Evolutionary conservation across 1,140 invertebrate species (phyloP).

Genomic region (Piezodorus guildinii): DNA sequence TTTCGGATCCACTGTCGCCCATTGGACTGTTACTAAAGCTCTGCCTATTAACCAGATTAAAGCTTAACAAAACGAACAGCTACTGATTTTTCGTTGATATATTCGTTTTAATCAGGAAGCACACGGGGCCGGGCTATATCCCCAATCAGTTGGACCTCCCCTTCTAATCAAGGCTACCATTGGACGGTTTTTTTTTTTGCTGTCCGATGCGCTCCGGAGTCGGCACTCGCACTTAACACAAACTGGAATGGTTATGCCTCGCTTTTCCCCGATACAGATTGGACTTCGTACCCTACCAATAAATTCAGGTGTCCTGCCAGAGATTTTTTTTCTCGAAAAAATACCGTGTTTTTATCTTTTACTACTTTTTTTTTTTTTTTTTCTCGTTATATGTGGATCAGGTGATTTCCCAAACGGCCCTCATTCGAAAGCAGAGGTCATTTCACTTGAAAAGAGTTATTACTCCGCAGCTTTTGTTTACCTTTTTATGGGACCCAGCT

Average conservation of each 20-base stretch:
- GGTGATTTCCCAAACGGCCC: no score
- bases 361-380: no score
- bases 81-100: conserved; percentile 13
- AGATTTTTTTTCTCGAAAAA: no score
- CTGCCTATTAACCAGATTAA: conserved; percentile 12
- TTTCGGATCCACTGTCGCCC: no score
- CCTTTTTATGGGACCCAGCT: no score
- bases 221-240: no score
- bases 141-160: conserved; percentile 9
- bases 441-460: no score
- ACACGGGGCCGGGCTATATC: conserved; percentile 5
- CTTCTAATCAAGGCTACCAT: conserved; percentile 5
- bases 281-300: not conserved
- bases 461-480: no score
- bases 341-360: no score
- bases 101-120: conserved; percentile 13
- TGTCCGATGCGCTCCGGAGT: not conserved
- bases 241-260: not conserved
- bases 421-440: no score
- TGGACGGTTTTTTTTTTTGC: not conserved
- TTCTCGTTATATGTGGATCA: no score
- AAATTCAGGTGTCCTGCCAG: no score
- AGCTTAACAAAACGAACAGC: not conserved
- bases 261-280: conserved; percentile 3
- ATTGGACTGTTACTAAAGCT: not conserved